Evolutionary conservation across 2,113 vertebrate species (phyloP), one percentile per base, ranked within the genome.

Genomic region (Etheostoma spectabile): DNA sequence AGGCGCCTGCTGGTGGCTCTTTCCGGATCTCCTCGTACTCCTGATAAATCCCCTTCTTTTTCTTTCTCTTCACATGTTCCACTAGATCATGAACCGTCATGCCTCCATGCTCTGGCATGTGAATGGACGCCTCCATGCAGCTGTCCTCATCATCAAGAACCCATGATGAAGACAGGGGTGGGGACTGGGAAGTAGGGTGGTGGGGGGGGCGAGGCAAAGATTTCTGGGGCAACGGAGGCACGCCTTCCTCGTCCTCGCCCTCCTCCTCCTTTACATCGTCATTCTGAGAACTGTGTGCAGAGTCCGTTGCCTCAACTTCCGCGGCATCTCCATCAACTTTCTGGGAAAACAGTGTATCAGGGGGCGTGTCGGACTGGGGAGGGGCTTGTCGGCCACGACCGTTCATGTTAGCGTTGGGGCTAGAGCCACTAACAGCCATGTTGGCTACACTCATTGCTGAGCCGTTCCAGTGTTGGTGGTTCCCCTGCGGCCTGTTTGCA

Each of bases 21-120:
- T 95, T 96, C 59, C 95, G 94, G 73, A 96, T 96, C 84, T 96
- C 94, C 84, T 96, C 95, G 10, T 96, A 96, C 87, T 96, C 95
- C 92, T 95, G 95, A 87, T 96, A 95, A 85, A 96, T 95, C 46
- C 95, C 95, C 77, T 92, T 95, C 86, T 95, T 96, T 86, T 94
- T 95, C 81, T 83, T 93, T 79, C 82, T 92, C 88, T 95, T 96
- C 24, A 96, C 91, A 3, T 96, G 89, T 55, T 95, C 93, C 77
- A 96, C 95, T 74, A 96, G 83, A 15, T 95, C 92, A 14, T 89
- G 90, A 65, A 95, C 74, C 0, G 76, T 89, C 95, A 96, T 93
- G 11, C 95, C 95, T n/a, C 93, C 95, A 6, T 75, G 87, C 61
- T 95, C 95, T 0, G 95, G 93, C 77, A 95, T 82, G 84, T 96